Percentiles rank a stretch among this genome's conserved stretches.
These are phyloP conservation scores for Calidris pygmaea DNA, from an alignment of 2,113 vertebrate genomes.

Conservation along the genomic window DNA sequence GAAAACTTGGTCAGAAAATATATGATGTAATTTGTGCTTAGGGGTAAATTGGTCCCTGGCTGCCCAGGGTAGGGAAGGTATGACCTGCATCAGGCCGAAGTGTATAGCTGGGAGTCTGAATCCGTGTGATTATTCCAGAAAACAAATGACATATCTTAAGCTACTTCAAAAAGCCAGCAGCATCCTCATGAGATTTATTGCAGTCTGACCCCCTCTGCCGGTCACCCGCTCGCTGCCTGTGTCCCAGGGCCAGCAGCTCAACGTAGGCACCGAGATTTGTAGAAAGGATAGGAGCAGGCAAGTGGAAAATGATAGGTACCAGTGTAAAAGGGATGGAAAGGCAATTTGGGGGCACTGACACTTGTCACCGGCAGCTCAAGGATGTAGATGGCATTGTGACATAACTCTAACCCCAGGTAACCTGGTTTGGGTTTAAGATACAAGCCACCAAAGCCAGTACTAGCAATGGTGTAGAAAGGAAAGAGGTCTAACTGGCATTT, in stretches of 20 bases:
- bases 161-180: background rate
- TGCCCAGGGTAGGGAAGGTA: background rate
- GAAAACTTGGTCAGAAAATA: constrained; percentile 7
- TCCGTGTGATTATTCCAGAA: background rate
- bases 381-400: background rate
- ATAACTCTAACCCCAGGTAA: background rate
- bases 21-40: background rate
- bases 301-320: background rate
- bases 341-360: fast-evolving
- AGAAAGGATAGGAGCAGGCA: background rate
- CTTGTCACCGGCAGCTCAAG: background rate
- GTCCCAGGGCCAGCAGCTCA: background rate
- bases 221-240: background rate
- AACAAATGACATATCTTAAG: background rate
- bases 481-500: constrained; percentile 51
- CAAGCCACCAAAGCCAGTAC: background rate
- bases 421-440: background rate
- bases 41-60: background rate
- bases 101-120: background rate
- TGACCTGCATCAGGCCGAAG: background rate
- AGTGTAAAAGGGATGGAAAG: background rate
- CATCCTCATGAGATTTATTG: background rate
- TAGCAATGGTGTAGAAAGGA: background rate
- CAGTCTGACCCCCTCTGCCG: constrained; percentile 37
- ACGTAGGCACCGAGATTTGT: fast-evolving